Evolutionary conservation across 2,888 invertebrate genomes (phyloP).

Genomic region (Eupithecia insigniata): DNA sequence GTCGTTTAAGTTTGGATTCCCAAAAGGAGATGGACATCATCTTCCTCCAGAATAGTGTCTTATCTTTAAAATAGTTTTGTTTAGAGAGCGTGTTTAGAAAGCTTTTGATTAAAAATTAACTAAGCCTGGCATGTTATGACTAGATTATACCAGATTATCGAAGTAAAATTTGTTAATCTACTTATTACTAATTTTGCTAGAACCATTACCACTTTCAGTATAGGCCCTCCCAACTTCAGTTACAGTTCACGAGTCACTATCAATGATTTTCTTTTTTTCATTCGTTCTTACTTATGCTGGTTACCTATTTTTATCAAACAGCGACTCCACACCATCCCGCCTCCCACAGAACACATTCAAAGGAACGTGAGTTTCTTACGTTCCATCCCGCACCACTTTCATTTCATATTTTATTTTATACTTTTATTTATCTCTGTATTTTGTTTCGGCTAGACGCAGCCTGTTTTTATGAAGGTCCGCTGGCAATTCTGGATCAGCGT

Average conservation of each 20-base stretch:
- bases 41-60: neutral
- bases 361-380: slow-evolving; percentile 80
- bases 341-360: slow-evolving; percentile 74
- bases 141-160: neutral
- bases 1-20: neutral
- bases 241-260: too few relatives aligned
- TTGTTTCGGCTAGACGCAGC: slow-evolving; percentile 75
- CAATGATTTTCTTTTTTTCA: too few relatives aligned
- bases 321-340: slow-evolving; percentile 51
- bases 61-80: neutral
- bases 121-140: neutral
- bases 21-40: neutral
- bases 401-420: slow-evolving; percentile 82
- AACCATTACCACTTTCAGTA: too few relatives aligned
- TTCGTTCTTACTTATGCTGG: neutral
- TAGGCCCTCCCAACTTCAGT: too few relatives aligned
- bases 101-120: neutral
- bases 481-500: slow-evolving; percentile 52
- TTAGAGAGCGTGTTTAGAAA: neutral
- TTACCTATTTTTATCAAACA: neutral
- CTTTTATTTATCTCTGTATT: slow-evolving; percentile 80
- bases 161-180: too few relatives aligned
- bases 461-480: slow-evolving; percentile 66
- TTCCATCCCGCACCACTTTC: slow-evolving; percentile 79
- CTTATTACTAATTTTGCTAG: too few relatives aligned